Conservation (phyloP, 2,113 vertebrate genomes). For the Opisthocomus hoazin region DNA sequence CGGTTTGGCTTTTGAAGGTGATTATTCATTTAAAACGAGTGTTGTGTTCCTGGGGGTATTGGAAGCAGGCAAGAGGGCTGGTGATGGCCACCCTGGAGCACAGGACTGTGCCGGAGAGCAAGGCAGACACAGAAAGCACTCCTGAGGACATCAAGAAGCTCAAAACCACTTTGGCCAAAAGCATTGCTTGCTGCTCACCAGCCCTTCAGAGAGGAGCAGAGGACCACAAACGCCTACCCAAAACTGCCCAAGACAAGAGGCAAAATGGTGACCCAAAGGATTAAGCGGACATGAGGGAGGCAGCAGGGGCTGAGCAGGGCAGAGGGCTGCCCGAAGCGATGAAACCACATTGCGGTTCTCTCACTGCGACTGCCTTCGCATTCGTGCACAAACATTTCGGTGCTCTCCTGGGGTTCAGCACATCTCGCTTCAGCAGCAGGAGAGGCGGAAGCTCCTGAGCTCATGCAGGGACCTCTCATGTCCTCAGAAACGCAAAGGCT, state of each 20-base stretch:
- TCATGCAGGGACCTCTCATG: rapidly evolving
- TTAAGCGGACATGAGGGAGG: rapidly evolving
- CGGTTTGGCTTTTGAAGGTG: not conserved
- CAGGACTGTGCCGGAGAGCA: not conserved
- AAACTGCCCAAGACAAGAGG: not conserved
- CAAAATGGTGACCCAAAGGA: not conserved
- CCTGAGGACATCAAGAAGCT: not conserved
- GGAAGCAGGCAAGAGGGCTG: not conserved
- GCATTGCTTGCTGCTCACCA: not conserved
- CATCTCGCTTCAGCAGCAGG: rapidly evolving
- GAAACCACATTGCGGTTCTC: rapidly evolving
- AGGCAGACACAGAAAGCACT: not conserved
- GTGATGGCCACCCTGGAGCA: not conserved
- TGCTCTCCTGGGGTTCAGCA: not conserved
- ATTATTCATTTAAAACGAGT: not conserved
- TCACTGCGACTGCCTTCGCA: not conserved
- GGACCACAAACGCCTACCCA: not conserved
- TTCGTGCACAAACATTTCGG: rapidly evolving
- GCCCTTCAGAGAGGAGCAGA: not conserved
- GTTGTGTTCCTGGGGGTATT: rapidly evolving
- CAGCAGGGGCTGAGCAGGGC: rapidly evolving
- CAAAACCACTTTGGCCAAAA: not conserved
- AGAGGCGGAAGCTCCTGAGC: not conserved
- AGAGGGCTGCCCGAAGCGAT: not conserved
- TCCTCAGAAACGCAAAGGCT: not conserved